Evolutionary conservation across 2,113 vertebrate species (phyloP).

Genomic region (Chloroceryle aenea): DNA sequence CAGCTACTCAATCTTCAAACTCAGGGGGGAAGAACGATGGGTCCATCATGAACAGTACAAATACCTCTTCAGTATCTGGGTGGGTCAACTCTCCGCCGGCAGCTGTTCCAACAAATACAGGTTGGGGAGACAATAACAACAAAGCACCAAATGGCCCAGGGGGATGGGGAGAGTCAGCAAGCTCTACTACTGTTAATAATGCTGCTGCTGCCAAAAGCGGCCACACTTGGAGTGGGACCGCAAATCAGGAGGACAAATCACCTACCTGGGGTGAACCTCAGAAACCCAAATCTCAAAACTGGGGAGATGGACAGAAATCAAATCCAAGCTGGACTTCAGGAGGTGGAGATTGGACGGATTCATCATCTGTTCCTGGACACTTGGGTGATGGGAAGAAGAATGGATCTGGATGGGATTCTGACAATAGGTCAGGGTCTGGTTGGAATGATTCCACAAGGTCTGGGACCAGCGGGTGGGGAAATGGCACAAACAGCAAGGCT

Average conservation of each 20-base stretch:
- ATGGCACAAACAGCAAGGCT: conserved; percentile 78
- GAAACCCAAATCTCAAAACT: conserved; percentile 88
- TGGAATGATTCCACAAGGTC: conserved; percentile 80
- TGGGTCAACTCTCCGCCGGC: conserved; percentile 87
- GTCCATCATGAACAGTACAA: conserved; percentile 84
- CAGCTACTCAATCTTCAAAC: conserved; percentile 85
- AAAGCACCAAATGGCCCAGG: conserved; percentile 88
- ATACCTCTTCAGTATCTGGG: conserved; percentile 87
- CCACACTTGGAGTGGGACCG: conserved; percentile 87
- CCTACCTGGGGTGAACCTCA: conserved; percentile 89
- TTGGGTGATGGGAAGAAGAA: conserved; percentile 88
- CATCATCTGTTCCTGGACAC: conserved; percentile 78
- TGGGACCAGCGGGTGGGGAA: conserved; percentile 82
- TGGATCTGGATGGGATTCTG: conserved; percentile 88
- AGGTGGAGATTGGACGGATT: conserved; percentile 80
- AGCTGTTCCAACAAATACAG: conserved; percentile 83
- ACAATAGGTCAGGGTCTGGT: conserved; percentile 75
- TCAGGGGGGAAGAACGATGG: conserved; percentile 90
- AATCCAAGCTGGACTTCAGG: conserved; percentile 87
- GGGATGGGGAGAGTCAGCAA: conserved; percentile 90
- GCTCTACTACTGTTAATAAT: conserved; percentile 81
- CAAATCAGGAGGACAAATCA: conserved; percentile 88
- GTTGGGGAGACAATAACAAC: conserved; percentile 83
- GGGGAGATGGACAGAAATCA: conserved; percentile 89
- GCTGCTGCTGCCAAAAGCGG: conserved; percentile 87